A percentile compares a stretch with the other conserved stretches of the same genome.
Evolutionary conservation across 2,113 vertebrate species (phyloP).

Genomic region (Hypanus sabinus): DNA sequence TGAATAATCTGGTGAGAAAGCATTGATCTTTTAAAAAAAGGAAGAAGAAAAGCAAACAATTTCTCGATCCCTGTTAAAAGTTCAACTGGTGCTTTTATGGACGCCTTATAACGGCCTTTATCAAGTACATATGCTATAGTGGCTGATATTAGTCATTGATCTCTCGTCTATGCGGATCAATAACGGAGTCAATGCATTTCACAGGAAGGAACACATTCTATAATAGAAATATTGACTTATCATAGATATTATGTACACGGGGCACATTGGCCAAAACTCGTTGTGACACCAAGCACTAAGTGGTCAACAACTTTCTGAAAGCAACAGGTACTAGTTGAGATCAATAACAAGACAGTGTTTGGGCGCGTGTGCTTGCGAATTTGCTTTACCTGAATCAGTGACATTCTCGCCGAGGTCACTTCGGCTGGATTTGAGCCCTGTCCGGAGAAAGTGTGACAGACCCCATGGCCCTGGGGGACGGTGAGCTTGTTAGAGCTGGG

Average conservation of each 20-base stretch:
- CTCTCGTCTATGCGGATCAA: not conserved
- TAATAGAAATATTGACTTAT: conserved; percentile 1
- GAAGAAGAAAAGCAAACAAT: not conserved
- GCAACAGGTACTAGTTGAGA: not conserved
- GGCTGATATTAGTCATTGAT: not conserved
- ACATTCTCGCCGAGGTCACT: conserved; percentile 94
- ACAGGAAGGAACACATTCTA: conserved; percentile 15
- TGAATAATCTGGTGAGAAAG: not conserved
- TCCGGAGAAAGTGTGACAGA: conserved; percentile 96
- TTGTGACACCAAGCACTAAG: not conserved
- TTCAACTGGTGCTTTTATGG: not conserved
- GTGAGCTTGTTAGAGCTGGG: conserved; percentile 96
- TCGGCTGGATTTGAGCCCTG: conserved; percentile 90
- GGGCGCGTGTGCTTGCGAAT: conserved; percentile 44
- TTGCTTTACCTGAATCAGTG: conserved; percentile 96
- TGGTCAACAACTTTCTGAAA: conserved; percentile 28
- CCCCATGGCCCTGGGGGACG: conserved; percentile 93
- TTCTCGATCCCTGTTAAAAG: not conserved
- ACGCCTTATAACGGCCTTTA: not conserved
- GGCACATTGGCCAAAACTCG: not conserved
- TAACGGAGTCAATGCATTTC: conserved; percentile 13
- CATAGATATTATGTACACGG: not conserved
- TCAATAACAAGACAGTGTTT: not conserved
- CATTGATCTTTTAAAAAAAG: not conserved
- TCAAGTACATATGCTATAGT: too few relatives aligned